Conservation (phyloP, 2,113 vertebrate species). For the Cavia aperea region DNA sequence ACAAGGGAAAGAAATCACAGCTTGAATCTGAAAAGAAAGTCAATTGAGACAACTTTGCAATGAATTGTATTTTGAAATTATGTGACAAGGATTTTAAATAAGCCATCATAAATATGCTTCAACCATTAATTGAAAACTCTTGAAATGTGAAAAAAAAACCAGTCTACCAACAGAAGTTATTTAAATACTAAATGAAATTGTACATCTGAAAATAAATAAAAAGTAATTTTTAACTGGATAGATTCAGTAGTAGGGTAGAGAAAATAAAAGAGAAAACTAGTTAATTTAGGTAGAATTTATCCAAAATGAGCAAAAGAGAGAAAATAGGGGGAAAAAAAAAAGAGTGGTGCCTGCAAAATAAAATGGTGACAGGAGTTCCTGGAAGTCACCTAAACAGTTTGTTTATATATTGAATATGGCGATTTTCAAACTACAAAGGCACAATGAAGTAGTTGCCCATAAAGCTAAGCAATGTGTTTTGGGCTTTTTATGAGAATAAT, state of each 20-base stretch:
- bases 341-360: not conserved
- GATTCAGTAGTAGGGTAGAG: not conserved
- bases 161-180: not conserved
- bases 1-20: not conserved
- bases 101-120: not conserved
- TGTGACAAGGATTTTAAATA: conserved; percentile 3
- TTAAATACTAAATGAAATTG: not conserved
- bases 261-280: not conserved
- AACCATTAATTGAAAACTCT: not conserved
- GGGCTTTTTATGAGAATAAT: not conserved
- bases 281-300: not conserved
- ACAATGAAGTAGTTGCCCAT: not conserved
- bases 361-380: not conserved
- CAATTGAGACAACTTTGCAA: not conserved
- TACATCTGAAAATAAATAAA: not conserved
- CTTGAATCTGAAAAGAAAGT: conserved; percentile 7
- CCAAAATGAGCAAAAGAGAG: not conserved
- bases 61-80: not conserved
- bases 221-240: not conserved
- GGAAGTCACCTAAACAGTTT: not conserved
- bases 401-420: not conserved
- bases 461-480: not conserved
- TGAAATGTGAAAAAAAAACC: not conserved
- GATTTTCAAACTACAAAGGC: not conserved
- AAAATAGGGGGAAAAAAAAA: not conserved